Percentiles rank a stretch among this genome's conserved stretches.
Evolutionary conservation across 1,140 invertebrate species (phyloP).

Genomic region (Bombus confusus): DNA sequence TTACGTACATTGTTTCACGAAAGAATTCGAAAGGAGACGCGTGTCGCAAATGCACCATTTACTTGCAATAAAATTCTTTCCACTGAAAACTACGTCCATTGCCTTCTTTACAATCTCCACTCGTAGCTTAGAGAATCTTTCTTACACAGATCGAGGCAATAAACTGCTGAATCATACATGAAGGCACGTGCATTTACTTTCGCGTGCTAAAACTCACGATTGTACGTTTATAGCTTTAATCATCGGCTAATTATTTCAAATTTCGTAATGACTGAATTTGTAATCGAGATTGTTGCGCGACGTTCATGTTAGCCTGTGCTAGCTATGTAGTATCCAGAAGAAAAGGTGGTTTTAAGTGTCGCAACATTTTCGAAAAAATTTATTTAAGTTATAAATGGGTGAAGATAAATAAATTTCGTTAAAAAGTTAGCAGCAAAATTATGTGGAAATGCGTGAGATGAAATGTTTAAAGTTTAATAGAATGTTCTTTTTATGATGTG

Average conservation of each 20-base stretch:
- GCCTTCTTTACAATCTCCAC: background rate
- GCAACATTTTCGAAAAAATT: background rate
- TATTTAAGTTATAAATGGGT: background rate
- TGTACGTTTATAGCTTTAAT: background rate
- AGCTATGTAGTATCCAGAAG: background rate
- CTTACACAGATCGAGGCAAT: background rate
- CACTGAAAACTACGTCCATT: background rate
- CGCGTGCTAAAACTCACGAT: background rate
- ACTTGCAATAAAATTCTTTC: background rate
- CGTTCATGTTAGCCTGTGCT: background rate
- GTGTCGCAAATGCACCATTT: background rate
- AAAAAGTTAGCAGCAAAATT: background rate
- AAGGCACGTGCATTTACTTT: conserved; percentile 13
- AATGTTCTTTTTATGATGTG: background rate
- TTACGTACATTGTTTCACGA: background rate
- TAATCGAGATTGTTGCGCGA: background rate
- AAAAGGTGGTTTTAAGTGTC: background rate
- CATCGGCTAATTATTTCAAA: background rate
- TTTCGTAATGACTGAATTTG: conserved; percentile 17
- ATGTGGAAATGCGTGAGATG: background rate
- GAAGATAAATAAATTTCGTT: background rate
- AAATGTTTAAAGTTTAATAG: background rate
- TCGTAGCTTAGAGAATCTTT: background rate
- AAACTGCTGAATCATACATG: conserved; percentile 19
- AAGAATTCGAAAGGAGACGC: background rate